Evolutionary conservation across 92 coral and sea anemone genomes (phyloP).

Genomic region (Muricea muricata): DNA sequence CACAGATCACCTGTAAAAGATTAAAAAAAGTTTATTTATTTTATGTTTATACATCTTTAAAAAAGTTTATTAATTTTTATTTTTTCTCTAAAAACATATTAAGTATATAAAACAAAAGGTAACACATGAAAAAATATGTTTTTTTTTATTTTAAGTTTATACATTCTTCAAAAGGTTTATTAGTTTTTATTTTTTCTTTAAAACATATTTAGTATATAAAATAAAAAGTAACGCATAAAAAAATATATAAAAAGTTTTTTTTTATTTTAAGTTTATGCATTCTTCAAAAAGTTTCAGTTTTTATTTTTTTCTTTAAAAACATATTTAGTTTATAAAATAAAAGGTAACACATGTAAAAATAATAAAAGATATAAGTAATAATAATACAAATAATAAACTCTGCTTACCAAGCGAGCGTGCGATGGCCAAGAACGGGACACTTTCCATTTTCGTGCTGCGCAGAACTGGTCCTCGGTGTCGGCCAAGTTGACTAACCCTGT

Average conservation of each 20-base stretch:
- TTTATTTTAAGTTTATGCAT: too few species aligned
- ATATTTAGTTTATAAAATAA: not conserved
- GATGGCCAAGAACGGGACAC: conserved; percentile 93
- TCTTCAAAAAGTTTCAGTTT: too few species aligned
- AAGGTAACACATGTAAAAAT: not conserved
- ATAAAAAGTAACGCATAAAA: too few species aligned
- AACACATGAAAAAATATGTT: too few species aligned
- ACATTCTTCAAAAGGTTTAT: too few species aligned
- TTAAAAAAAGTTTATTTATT: not conserved
- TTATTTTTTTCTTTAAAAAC: not conserved
- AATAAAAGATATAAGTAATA: too few species aligned
- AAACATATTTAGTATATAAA: not conserved
- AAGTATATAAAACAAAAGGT: too few species aligned
- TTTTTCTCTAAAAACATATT: too few species aligned
- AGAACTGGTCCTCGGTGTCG: conserved; percentile 91
- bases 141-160: too few species aligned
- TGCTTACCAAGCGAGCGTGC: conserved; percentile 91
- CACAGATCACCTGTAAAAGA: conserved; percentile 81
- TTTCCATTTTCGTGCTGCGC: conserved; percentile 87
- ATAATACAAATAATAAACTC: not conserved
- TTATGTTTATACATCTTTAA: not conserved
- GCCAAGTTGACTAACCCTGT: conserved; percentile 75
- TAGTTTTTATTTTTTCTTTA: too few species aligned
- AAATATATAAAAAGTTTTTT: too few species aligned
- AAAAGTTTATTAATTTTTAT: too few species aligned